These are phyloP conservation scores for Halyomorpha halys DNA, from an alignment of 1,140 invertebrate genomes.

Conservation along the genomic window DNA sequence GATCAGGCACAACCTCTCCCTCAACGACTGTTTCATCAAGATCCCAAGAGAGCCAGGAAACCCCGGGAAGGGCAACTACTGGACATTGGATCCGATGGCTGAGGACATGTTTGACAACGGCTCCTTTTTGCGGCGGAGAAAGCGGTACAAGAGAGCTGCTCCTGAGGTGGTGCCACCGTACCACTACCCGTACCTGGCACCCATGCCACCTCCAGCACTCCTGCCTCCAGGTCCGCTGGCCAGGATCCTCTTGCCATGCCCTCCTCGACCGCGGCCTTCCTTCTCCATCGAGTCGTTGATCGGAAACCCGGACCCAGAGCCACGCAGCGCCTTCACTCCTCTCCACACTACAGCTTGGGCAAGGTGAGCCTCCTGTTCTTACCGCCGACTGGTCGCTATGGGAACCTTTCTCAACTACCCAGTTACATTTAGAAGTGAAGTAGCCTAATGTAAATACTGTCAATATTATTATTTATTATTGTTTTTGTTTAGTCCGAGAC, in stretches of 20 bases:
- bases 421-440: too few relatives aligned
- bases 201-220: slow-evolving; percentile 35
- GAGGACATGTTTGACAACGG: slow-evolving; percentile 99
- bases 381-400: not conserved
- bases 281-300: slow-evolving; percentile 45
- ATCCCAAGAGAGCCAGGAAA: slow-evolving; percentile 96
- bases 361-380: slow-evolving; percentile 27
- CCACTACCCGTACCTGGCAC: slow-evolving; percentile 37
- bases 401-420: too few relatives aligned
- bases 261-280: slow-evolving; percentile 32
- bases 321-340: slow-evolving; percentile 31
- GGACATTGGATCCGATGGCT: slow-evolving; percentile 92
- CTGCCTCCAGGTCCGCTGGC: slow-evolving; percentile 33
- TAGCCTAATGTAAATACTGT: too few relatives aligned
- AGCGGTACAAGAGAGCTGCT: slow-evolving; percentile 84
- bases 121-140: slow-evolving; percentile 85
- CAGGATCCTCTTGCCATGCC: slow-evolving; percentile 20
- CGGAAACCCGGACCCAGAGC: slow-evolving; percentile 31
- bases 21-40: slow-evolving; percentile 99
- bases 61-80: slow-evolving; percentile 98
- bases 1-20: slow-evolving; percentile 90
- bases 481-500: too few relatives aligned
- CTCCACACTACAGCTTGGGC: slow-evolving; percentile 30
- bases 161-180: slow-evolving; percentile 46
- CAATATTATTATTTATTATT: too few relatives aligned